Base-by-base conservation (phyloP, 2,797 vertebrate species). In the Myripristis jacobus region DNA sequence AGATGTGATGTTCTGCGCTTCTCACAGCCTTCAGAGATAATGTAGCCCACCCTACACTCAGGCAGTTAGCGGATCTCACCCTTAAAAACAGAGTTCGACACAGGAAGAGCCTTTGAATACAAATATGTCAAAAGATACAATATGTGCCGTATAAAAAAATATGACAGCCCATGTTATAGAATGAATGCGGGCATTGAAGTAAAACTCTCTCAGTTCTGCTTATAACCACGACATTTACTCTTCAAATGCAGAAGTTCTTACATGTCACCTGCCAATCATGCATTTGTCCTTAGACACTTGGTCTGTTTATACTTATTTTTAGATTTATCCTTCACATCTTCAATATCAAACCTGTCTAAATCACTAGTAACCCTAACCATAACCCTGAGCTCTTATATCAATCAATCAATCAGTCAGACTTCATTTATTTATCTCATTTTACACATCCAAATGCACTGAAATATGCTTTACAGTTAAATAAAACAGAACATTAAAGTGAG, bases 51-150 rank as follows among this genome's bases (percentile, higher is more conserved):
- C 59, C 46, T 62, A 52, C 27, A 58, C 21, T 65, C 53, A 38
- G 18, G 21, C 56, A 57, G 48, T 71, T 57, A 70, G 36, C 31
- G 53, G 64, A 77, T 66, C 24, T 64, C 29, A 52, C 56, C 51
- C 13, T 36, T 52, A 24, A 27, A 51, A 22, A 51, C 15, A 27
- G 46, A 48, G 19, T 52, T 10, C 2, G 47, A 22, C 15, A 54
- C 11, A 61, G 15, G 2, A 55, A 18, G 11, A 46, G n/a, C 41
- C 25, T 66, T 24, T 59, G n/a, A 27, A 53, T 63, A 34, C 27
- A 9, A 55, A 55, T 4, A 18, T 53, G 9, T 1, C 9, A 10
- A 31, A 31, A 18, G 6, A 55, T 55, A n/a, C n/a, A n/a, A n/a
- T n/a, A 6, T 55, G 6, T 19, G 29, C 29, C 29, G 8, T 31